Conservation (phyloP, 2,888 invertebrate genomes). For the Geophilus truncorum region DNA sequence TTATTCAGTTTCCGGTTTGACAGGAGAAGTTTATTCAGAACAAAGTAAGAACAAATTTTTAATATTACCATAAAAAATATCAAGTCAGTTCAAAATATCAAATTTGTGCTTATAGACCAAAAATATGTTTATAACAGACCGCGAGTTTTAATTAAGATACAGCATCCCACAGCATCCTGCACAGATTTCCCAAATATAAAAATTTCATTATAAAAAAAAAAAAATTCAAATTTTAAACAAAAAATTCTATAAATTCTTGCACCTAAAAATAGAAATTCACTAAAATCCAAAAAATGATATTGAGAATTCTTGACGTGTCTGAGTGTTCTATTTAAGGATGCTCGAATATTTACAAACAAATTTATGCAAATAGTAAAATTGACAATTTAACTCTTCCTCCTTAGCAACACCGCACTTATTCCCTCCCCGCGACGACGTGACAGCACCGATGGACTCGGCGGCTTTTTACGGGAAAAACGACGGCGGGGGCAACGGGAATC, state of each 20-base stretch:
- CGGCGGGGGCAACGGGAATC: background rate
- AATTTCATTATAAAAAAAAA: too few relatives aligned
- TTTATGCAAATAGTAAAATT: background rate
- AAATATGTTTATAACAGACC: too few relatives aligned
- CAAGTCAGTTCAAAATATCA: too few relatives aligned
- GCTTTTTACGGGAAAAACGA: constrained; percentile 20
- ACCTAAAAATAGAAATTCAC: too few relatives aligned
- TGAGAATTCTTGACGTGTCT: too few relatives aligned
- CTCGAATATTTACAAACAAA: background rate
- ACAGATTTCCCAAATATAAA: too few relatives aligned
- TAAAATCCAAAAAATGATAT: too few relatives aligned
- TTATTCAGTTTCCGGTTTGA: constrained; percentile 15
- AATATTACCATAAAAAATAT: background rate
- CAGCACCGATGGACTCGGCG: constrained; percentile 23
- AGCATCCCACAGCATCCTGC: too few relatives aligned
- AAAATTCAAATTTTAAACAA: too few relatives aligned
- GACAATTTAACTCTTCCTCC: background rate
- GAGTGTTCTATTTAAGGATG: background rate
- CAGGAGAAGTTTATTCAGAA: constrained; percentile 30
- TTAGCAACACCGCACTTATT: constrained; percentile 14
- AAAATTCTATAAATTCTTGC: too few relatives aligned
- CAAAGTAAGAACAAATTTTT: background rate
- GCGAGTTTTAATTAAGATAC: too few relatives aligned
- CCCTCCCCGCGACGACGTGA: constrained; percentile 29
- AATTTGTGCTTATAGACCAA: too few relatives aligned